A percentile compares a stretch with the other conserved stretches of the same genome.
Evolutionary conservation across 1,140 invertebrate species (phyloP).

Genomic region (Hetaerina americana): DNA sequence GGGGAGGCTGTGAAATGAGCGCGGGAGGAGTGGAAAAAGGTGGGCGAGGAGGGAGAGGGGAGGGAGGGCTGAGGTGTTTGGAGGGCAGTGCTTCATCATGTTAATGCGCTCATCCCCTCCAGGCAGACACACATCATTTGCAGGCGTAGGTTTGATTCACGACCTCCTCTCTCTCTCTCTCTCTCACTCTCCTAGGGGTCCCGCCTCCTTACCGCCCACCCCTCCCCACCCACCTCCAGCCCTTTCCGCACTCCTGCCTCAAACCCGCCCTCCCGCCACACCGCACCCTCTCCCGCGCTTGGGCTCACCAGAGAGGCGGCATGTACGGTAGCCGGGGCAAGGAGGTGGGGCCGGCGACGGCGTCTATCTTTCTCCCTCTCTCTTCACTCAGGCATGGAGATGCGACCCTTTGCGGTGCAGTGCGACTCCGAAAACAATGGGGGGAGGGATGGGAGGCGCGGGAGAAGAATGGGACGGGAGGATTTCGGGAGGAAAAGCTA

Average conservation of each 20-base stretch:
- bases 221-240: too few relatives aligned
- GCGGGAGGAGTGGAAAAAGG: background rate
- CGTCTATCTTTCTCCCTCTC: too few relatives aligned
- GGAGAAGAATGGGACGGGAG: too few relatives aligned
- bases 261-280: too few relatives aligned
- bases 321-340: background rate
- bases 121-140: background rate
- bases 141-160: background rate
- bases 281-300: too few relatives aligned
- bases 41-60: background rate
- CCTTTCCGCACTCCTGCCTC: too few relatives aligned
- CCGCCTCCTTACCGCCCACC: background rate
- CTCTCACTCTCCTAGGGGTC: background rate
- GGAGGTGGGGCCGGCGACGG: background rate
- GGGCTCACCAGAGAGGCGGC: too few relatives aligned
- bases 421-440: too few relatives aligned
- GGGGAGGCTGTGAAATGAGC: background rate
- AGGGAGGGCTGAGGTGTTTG: background rate
- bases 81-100: background rate
- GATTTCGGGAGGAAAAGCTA: too few relatives aligned
- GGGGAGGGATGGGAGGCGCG: too few relatives aligned
- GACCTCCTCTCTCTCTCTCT: background rate
- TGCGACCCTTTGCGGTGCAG: too few relatives aligned
- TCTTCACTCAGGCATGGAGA: too few relatives aligned
- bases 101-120: background rate